These are phyloP conservation scores for Eptatretus burgeri DNA, from an alignment of 2,113 vertebrate species.

Conservation along the genomic window DNA sequence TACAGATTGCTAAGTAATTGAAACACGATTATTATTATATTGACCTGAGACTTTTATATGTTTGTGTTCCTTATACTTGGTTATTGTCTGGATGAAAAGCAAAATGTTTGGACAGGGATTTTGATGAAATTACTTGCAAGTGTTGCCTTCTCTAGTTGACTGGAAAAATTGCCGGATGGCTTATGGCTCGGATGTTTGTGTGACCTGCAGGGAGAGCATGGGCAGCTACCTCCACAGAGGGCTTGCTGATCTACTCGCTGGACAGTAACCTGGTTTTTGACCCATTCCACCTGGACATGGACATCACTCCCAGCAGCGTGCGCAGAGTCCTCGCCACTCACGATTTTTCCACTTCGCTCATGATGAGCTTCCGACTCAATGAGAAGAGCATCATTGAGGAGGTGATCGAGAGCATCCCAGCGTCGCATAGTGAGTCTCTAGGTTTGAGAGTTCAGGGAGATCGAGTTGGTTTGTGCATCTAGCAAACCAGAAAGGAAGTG, in stretches of 20 bases:
- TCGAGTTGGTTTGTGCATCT: no score
- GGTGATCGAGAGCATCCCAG: conserved; percentile 41
- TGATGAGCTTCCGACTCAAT: conserved; percentile 60
- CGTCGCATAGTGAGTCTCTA: conserved; percentile 28
- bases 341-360: conserved; percentile 34
- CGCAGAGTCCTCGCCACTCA: conserved; percentile 24
- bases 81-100: no score
- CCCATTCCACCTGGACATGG: conserved; percentile 62
- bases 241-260: conserved; percentile 63
- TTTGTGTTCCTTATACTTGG: no score
- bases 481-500: no score
- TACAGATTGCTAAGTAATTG: no score
- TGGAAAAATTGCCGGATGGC: no score
- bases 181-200: no score
- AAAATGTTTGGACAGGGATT: no score
- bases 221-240: conserved; percentile 70
- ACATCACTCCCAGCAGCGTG: conserved; percentile 42
- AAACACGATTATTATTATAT: no score
- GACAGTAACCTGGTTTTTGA: conserved; percentile 53
- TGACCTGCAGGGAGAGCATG: conserved; percentile 45
- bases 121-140: no score
- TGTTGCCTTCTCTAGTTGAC: no score
- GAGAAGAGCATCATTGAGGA: conserved; percentile 45
- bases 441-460: background rate
- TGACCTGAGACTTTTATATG: no score